A percentile compares a stretch with the other conserved stretches of the same genome.
Conservation (phyloP, 2,797 vertebrate species). For the Halcyon smyrnensis region DNA sequence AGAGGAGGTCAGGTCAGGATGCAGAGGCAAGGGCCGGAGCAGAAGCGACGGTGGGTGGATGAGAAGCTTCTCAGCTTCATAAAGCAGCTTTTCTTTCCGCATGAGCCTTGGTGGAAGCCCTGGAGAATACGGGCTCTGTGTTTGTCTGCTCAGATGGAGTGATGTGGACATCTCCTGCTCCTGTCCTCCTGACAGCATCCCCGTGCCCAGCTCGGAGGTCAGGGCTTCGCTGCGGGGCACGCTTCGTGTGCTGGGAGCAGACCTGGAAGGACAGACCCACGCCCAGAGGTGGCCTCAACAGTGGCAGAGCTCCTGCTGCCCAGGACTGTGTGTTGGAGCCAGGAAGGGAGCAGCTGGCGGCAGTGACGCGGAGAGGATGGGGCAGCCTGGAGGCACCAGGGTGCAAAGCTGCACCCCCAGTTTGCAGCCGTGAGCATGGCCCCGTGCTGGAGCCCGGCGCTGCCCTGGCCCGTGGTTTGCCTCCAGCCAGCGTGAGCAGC, state of each 20-base stretch:
- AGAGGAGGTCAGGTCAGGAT: slow-evolving; percentile 35
- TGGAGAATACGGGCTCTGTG: neutral
- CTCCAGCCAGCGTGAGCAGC: neutral
- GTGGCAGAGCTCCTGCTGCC: neutral
- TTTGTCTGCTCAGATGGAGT: neutral
- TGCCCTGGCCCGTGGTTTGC: neutral
- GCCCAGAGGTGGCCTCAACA: neutral
- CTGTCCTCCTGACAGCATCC: neutral
- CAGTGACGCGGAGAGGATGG: rapidly evolving
- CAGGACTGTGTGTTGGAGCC: neutral
- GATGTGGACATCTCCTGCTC: neutral
- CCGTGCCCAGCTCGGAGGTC: rapidly evolving
- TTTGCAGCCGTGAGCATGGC: neutral
- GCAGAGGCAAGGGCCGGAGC: neutral
- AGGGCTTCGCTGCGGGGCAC: neutral
- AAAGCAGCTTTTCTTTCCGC: slow-evolving; percentile 54
- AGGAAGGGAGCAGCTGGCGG: neutral
- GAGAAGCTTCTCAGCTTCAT: slow-evolving; percentile 10
- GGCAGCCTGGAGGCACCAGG: rapidly evolving
- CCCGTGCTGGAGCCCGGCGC: rapidly evolving
- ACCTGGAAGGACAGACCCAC: rapidly evolving
- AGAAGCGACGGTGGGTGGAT: neutral
- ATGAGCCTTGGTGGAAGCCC: neutral
- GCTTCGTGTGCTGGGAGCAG: neutral
- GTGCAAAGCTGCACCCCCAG: neutral